Evolutionary conservation across 2,888 invertebrate genomes (phyloP), one percentile per base, ranked within the genome.

Genomic region (Oscheius myriophilus): DNA sequence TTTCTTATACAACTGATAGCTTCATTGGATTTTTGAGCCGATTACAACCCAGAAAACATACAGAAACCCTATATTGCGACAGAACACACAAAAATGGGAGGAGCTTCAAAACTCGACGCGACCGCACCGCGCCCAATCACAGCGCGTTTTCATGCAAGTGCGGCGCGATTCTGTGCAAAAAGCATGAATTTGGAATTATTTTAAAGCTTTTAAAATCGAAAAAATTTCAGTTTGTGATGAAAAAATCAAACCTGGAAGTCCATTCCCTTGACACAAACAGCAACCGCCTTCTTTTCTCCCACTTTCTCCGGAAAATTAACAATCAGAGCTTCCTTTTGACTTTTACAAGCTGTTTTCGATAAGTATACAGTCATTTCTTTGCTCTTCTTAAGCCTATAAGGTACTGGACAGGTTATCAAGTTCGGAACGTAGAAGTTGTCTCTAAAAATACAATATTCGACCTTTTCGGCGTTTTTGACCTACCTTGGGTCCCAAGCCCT

Each of bases 191-290:
- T 3, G 9, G 33, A 6, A 33, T 9, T 9, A 33, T 33, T 33
- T 33, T 33, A 33, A 33, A 33, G 33, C 33, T 33, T 33, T 3
- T 9, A 9, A 33, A 33, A 6, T 33, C 33, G 33, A 33, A 33
- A 33, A 33, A n/a, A n/a, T n/a, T n/a, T n/a, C 18, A 12, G 14
- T 41, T 59, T 52, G 25, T 49, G 11, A 52, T 16, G 45, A 67
- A 67, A 54, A 33, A 54, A 53, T 39, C 46, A 62, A 42, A 73
- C 84, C 73, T 73, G 90, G 86, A 95, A 96, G 88, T 95, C 95
- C 65, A 96, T 89, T 0, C 96, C 95, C 87, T 76, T 78, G 16
- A 78, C 68, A 65, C 78, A 78, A 49, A 78, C 75, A 11, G 72
- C 78, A 16, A 76, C 77, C 33, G 70, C 67, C 33, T 67, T 72